Evolutionary conservation across 2,113 vertebrate species (phyloP).

Genomic region (Pseudopodoces humilis): DNA sequence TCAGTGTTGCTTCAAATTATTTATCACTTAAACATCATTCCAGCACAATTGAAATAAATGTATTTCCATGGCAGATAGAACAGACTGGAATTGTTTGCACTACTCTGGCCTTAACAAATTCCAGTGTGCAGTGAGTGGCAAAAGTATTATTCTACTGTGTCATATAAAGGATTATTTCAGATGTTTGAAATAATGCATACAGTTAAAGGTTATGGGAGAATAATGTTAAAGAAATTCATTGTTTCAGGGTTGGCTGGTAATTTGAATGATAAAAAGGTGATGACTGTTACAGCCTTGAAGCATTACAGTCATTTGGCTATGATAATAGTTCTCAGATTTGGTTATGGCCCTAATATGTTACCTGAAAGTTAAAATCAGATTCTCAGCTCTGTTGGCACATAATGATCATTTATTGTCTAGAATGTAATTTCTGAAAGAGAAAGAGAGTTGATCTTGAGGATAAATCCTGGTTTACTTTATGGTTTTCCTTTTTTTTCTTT

Average conservation of each 20-base stretch:
- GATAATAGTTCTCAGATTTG: slow-evolving; percentile 60
- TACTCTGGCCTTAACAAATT: not conserved
- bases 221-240: slow-evolving; percentile 44
- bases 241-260: slow-evolving; percentile 33
- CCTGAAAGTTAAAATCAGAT: slow-evolving; percentile 56
- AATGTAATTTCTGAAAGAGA: slow-evolving; percentile 17
- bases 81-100: not conserved
- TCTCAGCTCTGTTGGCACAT: slow-evolving; percentile 12
- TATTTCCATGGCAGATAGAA: not conserved
- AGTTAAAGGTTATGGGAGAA: slow-evolving; percentile 56
- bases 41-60: not conserved
- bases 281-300: slow-evolving; percentile 46
- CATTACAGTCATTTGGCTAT: slow-evolving; percentile 60
- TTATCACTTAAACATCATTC: not conserved
- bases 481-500: not conserved
- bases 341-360: slow-evolving; percentile 54
- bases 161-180: slow-evolving; percentile 27
- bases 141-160: slow-evolving; percentile 5
- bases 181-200: slow-evolving; percentile 26
- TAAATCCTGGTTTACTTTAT: not conserved
- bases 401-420: slow-evolving; percentile 15
- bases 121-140: not conserved
- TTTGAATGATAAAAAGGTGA: slow-evolving; percentile 56
- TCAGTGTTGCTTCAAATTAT: not conserved
- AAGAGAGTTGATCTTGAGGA: not conserved